Evolutionary conservation across 2,888 invertebrate species (phyloP), one percentile per base, ranked within the genome.

Genomic region (Dicyrtoma fusca): DNA sequence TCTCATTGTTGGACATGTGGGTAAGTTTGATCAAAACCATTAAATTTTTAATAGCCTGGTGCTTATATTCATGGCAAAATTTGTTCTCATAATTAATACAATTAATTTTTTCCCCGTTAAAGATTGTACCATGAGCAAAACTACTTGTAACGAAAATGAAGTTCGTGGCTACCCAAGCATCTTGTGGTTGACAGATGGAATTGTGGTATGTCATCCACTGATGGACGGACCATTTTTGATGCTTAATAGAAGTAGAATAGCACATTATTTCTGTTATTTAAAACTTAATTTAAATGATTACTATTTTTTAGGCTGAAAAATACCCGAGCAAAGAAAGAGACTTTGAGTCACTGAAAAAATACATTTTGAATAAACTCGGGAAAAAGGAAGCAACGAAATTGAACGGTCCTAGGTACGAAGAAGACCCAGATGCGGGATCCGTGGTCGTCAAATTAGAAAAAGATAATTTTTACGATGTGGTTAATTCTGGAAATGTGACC

Each of bases 121-220:
- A n/a, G 95, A 96, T 83, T 96, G 96, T 81, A 91, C 93, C 25
- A 88, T 89, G 76, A 88, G 89, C 82, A 88, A 89, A 69, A 86
- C 88, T 47, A 87, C 92, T 1, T 96, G 96, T 83, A 88, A 88
- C 74, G 89, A 89, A 79, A 91, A 91, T 82, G 91, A 92, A 77
- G 89, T 96, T 45, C 91, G 91, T 82, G 93, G 94, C 49, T 95
- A 93, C 83, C 96, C 96, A 0, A 92, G 92, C 1, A 84, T 96
- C 5, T 83, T 94, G 55, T 95, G 94, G 93, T 90, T 95, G 79
- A 90, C 90, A 82, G 90, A 94, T 84, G 95, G 95, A 17, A 89
- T 92, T 83, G 91, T 91, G 85, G 90, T 90, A 77, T 73, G 72
- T 71, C 44, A 19, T 63, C 21, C n/a, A 57, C 10, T 57, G 11